Evolutionary conservation across 2,113 vertebrate genomes (phyloP), one percentile per base, ranked within the genome.

Genomic region (Varanus salvator): DNA sequence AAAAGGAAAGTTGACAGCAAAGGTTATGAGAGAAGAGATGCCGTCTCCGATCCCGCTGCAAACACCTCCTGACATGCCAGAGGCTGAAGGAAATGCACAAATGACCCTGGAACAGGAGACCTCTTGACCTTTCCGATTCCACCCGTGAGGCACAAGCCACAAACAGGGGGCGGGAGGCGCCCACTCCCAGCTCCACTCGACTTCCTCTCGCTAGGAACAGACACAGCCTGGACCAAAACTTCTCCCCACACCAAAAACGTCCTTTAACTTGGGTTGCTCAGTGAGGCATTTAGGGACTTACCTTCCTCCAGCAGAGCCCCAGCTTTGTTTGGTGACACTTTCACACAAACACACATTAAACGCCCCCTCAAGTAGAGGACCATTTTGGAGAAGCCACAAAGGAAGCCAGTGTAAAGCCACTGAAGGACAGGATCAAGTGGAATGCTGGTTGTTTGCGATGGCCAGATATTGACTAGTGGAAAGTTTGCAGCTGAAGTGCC

Each of bases 61-160:
- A 96, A 96, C 57, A 85, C 93, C 93, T 91, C 87, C 75, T 95
- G 92, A 93, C 92, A 94, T 92, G 94, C 92, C 94, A 90, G 93
- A 91, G 96, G 95, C 96, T 93, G 94, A 93, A 94, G 94, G 94
- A 93, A 96, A 95, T 90, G 94, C 93, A 96, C 92, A 95, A 95
- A 90, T 97, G 97, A 98, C 97, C 98, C 96, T 96, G 90, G 96
- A 97, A 96, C 97, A 97, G 96, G 94, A 97, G 91, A 97, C 97
- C 98, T 97, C 97, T 97, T 98, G 97, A 97, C 97, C 96, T 97
- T 97, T 96, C 89, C 94, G 96, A 96, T 96, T 97, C 95, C 90
- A 95, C 97, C 98, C 95, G 82, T 96, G 96, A 98, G 98, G 98
- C 97, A 97, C 93, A 96, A 93, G 96, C 96, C 96, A 93, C 95